Evolutionary conservation across 2,888 invertebrate species (phyloP).

Genomic region (Cinara cedri): DNA sequence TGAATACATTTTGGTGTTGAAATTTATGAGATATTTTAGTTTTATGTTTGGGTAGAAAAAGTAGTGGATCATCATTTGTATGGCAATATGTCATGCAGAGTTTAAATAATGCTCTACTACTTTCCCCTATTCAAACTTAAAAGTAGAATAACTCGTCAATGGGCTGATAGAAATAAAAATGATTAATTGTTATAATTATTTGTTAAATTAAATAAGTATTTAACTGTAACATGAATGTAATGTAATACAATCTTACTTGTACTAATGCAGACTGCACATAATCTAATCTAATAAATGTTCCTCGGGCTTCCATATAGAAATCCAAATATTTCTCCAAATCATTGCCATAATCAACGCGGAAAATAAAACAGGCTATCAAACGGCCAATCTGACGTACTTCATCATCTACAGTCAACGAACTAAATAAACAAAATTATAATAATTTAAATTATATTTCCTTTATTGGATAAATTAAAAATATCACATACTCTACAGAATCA

Average conservation of each 20-base stretch:
- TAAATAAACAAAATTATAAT: conserved; percentile 62
- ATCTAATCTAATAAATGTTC: conserved; percentile 89
- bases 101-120: no score
- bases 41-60: no score
- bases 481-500: conserved; percentile 85
- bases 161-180: no score
- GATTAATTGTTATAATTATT: no score
- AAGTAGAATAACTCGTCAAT: no score
- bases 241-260: conserved; percentile 69
- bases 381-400: conserved; percentile 86
- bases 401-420: conserved; percentile 89
- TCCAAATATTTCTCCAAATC: conserved; percentile 90
- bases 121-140: no score
- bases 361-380: conserved; percentile 80
- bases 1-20: no score
- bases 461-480: not conserved
- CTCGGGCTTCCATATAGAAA: conserved; percentile 92
- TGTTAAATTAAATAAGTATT: no score
- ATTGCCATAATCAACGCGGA: conserved; percentile 79
- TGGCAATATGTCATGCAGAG: no score
- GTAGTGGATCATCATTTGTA: no score
- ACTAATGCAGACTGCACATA: conserved; percentile 83
- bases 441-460: not conserved
- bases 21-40: no score
- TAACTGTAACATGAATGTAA: not conserved